phyloP scores from a whole-genome alignment of 2,888 invertebrate genomes.

The Drosophila mettleri region DNA sequence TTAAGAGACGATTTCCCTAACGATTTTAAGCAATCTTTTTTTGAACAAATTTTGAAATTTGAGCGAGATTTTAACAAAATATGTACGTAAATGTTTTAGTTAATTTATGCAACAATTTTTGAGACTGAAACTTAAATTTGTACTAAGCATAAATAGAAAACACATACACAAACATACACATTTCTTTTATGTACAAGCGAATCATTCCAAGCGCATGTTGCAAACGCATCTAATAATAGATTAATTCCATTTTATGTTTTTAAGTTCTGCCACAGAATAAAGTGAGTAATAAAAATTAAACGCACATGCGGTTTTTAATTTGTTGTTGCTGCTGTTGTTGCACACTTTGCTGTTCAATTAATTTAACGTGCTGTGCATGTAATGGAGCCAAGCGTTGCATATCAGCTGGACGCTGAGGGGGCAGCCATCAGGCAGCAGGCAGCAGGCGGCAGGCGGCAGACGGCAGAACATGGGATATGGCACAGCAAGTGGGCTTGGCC shows the following conservation, averaged over 20 bases:
- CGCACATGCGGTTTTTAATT: conserved; percentile 53
- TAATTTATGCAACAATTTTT: conserved; percentile 78
- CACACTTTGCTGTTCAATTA: conserved; percentile 76
- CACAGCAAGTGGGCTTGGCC: conserved; percentile 76
- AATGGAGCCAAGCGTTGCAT: conserved; percentile 61
- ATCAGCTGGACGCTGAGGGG: conserved; percentile 47
- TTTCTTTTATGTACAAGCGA: conserved; percentile 16
- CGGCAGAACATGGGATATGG: conserved; percentile 17
- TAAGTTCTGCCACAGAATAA: conserved; percentile 63
- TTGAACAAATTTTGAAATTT: conserved; percentile 18
- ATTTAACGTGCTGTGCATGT: conserved; percentile 77
- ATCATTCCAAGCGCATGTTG: conserved; percentile 47
- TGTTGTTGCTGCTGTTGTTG: conserved; percentile 37
- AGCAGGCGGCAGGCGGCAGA: not conserved
- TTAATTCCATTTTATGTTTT: conserved; percentile 58
- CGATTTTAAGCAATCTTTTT: conserved; percentile 50
- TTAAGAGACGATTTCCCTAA: conserved; percentile 58
- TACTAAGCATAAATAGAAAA: conserved; percentile 67
- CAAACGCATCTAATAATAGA: conserved; percentile 57
- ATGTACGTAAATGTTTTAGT: conserved; percentile 70
- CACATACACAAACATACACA: conserved; percentile 19
- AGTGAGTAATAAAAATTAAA: conserved; percentile 71
- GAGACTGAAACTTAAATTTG: conserved; percentile 80
- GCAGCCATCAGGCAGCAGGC: not conserved
- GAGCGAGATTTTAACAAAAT: conserved; percentile 20